Conservation (phyloP, 2,113 vertebrate genomes). For the Athene cunicularia region DNA sequence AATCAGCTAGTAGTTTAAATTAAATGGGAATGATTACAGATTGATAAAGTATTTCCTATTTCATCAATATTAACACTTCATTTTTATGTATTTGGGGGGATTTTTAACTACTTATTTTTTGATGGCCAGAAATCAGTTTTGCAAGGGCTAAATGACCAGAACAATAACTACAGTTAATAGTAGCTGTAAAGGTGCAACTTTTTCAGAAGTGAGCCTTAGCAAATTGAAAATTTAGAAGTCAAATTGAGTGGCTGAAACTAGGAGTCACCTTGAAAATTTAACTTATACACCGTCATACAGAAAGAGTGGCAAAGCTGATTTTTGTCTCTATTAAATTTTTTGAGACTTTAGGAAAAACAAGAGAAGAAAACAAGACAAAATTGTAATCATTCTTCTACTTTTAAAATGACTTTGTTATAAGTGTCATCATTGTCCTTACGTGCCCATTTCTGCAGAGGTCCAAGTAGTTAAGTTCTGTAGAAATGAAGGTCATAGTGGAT, state of each 20-base stretch:
- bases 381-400: not conserved
- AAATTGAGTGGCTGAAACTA: not conserved
- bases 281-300: not conserved
- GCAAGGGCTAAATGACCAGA: not conserved
- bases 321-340: not conserved
- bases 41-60: not conserved
- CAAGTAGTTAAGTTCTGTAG: not conserved
- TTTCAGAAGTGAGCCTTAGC: not conserved
- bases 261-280: not conserved
- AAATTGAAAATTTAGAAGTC: not conserved
- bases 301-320: not conserved
- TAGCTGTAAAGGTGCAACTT: not conserved
- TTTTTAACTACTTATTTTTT: not conserved
- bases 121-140: not conserved
- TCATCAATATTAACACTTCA: not conserved
- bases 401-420: not conserved
- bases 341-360: not conserved
- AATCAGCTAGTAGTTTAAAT: not conserved
- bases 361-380: not conserved
- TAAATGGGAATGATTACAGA: not conserved
- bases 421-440: not conserved
- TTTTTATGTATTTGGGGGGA: not conserved
- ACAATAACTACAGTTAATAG: not conserved
- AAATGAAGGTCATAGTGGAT: not conserved
- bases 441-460: not conserved